Evolutionary conservation across 2,888 invertebrate genomes (phyloP).

Genomic region (Cryptocephalus primarius): DNA sequence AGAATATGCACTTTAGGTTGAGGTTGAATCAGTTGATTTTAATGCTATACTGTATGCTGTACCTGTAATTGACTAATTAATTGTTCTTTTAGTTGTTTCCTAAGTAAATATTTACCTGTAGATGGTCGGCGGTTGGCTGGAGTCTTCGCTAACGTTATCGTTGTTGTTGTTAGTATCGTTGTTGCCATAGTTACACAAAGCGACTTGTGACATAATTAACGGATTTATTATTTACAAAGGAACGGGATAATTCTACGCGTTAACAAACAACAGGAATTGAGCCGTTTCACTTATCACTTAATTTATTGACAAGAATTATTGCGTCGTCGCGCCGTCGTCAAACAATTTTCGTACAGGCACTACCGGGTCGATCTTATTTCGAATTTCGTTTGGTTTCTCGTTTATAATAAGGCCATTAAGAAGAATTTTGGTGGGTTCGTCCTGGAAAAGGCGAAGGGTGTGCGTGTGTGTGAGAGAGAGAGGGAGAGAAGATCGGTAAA

Average conservation of each 20-base stretch:
- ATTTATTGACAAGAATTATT: constrained; percentile 12
- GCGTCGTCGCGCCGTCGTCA: constrained; percentile 1
- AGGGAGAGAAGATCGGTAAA: no score
- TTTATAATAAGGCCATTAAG: constrained; percentile 16
- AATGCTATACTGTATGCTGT: no score
- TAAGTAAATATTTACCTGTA: constrained; percentile 57
- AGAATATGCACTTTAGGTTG: no score
- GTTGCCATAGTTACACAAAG: constrained; percentile 51
- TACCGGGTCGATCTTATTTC: constrained; percentile 20
- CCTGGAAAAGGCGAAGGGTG: constrained; percentile 5
- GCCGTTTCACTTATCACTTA: constrained; percentile 1
- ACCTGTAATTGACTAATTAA: no score
- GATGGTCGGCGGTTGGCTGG: constrained; percentile 69
- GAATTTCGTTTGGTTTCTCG: not conserved
- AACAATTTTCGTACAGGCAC: constrained; percentile 16
- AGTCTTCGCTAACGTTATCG: constrained; percentile 78
- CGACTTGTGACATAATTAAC: constrained; percentile 58
- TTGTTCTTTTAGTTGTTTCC: no score
- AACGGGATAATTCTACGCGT: no score
- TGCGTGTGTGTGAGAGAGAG: no score
- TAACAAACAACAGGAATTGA: no score
- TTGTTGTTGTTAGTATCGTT: constrained; percentile 54
- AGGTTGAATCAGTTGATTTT: no score
- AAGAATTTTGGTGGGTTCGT: constrained; percentile 9
- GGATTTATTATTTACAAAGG: not conserved